Conservation (phyloP, 2,113 vertebrate species). For the Oreotragus oreotragus region DNA sequence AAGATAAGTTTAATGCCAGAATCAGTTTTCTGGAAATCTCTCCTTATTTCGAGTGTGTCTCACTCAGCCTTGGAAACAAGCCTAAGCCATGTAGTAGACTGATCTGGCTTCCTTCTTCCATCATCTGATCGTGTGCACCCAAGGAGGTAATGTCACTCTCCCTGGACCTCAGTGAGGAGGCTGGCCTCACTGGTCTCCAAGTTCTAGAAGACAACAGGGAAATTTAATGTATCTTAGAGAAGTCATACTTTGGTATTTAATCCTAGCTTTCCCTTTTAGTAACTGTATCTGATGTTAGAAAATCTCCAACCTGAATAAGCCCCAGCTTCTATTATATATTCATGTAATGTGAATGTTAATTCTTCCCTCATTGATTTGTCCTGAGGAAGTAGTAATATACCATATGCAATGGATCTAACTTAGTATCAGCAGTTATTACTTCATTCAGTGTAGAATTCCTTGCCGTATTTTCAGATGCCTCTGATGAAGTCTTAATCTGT, state of each 20-base stretch:
- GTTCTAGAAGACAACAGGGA: neutral
- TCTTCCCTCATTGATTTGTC: neutral
- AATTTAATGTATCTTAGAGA: neutral
- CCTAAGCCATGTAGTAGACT: neutral
- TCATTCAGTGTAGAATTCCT: neutral
- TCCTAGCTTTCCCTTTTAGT: neutral
- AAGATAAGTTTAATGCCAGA: neutral
- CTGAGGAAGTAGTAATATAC: neutral
- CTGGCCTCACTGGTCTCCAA: neutral
- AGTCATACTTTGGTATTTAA: neutral
- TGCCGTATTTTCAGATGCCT: neutral
- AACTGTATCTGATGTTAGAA: neutral
- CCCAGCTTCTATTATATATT: neutral
- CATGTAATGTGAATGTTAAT: neutral
- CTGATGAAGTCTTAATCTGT: neutral
- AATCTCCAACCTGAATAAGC: neutral
- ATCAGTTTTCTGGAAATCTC: neutral
- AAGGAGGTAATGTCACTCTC: neutral
- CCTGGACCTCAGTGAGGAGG: neutral
- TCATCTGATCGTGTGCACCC: fast-evolving
- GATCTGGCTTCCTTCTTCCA: no score
- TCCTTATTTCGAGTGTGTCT: neutral
- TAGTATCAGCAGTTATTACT: neutral
- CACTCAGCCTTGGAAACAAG: neutral
- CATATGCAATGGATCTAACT: neutral